Evolutionary conservation across 2,113 vertebrate genomes (phyloP).

Genomic region (Macroglossus sobrinus): DNA sequence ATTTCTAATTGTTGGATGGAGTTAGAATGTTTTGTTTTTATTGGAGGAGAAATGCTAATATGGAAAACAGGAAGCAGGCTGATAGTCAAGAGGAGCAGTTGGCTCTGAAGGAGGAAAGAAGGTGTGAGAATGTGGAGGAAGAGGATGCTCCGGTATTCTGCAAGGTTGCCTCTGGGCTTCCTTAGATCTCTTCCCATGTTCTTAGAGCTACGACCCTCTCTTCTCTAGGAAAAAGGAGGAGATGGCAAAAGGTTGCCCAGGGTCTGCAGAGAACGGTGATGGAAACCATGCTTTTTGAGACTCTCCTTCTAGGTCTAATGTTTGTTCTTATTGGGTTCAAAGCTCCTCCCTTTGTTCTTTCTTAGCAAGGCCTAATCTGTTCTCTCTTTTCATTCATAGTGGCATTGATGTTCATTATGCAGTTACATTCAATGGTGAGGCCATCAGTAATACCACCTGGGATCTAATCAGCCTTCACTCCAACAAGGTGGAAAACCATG

Average conservation of each 20-base stretch:
- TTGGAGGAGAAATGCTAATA: neutral
- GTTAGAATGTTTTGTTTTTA: neutral
- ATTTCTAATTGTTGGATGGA: neutral
- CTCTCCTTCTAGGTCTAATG: neutral
- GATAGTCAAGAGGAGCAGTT: neutral
- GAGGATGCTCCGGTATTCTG: neutral
- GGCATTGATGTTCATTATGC: constrained; percentile 87
- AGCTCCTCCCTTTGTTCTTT: neutral
- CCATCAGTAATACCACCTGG: constrained; percentile 88
- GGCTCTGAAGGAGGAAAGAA: neutral
- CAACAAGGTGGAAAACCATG: constrained; percentile 91
- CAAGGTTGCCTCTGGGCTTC: neutral
- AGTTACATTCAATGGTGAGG: constrained; percentile 88
- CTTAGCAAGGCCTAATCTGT: constrained; percentile 25
- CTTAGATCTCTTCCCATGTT: neutral
- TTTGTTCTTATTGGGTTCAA: neutral
- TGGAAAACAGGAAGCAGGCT: neutral
- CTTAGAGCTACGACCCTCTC: neutral
- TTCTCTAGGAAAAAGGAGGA: neutral
- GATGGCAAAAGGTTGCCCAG: neutral
- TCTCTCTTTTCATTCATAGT: constrained; percentile 70
- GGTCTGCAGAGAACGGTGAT: neutral
- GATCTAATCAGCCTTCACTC: constrained; percentile 92
- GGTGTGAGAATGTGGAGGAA: neutral
- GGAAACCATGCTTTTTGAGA: neutral